phyloP scores from a whole-genome alignment of 2,888 invertebrate species.

The Eupithecia tripunctaria region DNA sequence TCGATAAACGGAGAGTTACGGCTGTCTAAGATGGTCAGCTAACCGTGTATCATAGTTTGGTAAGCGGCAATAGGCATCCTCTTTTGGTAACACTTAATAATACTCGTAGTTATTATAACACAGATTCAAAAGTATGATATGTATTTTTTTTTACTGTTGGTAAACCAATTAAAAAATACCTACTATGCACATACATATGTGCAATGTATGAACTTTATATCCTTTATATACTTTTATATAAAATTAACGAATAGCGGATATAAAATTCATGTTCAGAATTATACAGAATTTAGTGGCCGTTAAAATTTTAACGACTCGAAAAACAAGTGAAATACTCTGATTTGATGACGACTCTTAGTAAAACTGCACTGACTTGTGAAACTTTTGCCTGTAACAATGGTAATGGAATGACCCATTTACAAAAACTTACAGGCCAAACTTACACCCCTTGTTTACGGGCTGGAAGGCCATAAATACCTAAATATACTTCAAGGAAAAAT shows the following conservation, averaged over 20 bases:
- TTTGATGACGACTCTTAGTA: neutral
- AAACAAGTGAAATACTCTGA: neutral
- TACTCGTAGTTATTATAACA: neutral
- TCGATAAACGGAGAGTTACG: constrained; percentile 48
- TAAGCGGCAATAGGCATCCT: neutral
- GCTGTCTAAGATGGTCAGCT: constrained; percentile 15
- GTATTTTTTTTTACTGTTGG: neutral
- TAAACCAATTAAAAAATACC: neutral
- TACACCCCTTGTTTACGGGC: constrained; percentile 55
- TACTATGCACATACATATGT: neutral
- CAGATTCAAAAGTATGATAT: neutral
- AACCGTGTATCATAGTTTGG: neutral
- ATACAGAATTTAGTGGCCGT: neutral
- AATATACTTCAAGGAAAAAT: constrained; percentile 41
- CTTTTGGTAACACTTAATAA: neutral
- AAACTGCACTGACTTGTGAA: neutral
- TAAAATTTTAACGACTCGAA: neutral
- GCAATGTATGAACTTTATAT: too few relatives aligned
- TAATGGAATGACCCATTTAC: constrained; percentile 33
- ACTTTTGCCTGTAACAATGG: neutral
- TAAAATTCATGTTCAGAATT: neutral
- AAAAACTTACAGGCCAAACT: constrained; percentile 50
- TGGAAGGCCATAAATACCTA: constrained; percentile 48
- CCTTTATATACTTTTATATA: too few relatives aligned
- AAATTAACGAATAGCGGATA: neutral